Base-by-base conservation (phyloP, 2,113 vertebrate species). In the Hipposideros armiger region DNA sequence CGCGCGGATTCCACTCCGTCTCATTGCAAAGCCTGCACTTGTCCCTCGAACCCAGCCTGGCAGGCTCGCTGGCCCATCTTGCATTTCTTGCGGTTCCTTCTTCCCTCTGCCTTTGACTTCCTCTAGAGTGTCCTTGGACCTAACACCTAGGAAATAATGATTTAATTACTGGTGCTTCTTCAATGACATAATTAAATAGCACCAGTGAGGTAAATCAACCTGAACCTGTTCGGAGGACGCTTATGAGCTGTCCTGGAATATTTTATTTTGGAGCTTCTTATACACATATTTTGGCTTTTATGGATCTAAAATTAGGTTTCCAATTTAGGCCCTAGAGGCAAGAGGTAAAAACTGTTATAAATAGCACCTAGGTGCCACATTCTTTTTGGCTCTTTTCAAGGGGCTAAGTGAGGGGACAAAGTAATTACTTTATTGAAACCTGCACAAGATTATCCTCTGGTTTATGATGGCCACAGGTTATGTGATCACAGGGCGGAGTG, bases 351-450 rank as follows among this genome's bases (percentile, higher is more conserved):
- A 45, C 20, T 84, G 54, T 97, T 98, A 98, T 96, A 98, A 98
- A 97, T 56, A 98, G 98, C 76, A 90, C 76, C 85, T 60, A 95
- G 86, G 95, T 97, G 72, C 96, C 95, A 96, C 96, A 95, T 74
- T 73, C 83, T 90, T 97, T 95, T 95, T 95, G 82, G 87, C 14
- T 70, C 15, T 91, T 62, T 93, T 92, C 91, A 89, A 96, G 96
- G 93, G 95, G 91, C 95, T 93, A 97, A 98, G 90, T 96, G 90
- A 97, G 32, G 50, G 95, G 96, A 91, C 62, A 97, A 92, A 96
- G 90, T 97, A 98, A 96, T 98, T 97, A 96, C 87, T 95, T 81
- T 85, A 98, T 78, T 90, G 97, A 98, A 98, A 98, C 98, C 98
- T 58, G 77, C 96, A 96, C 97, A 97, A 94, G 96, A 94, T 97